Conservation (phyloP, 1,140 invertebrate genomes). For the Theocolax elegans region DNA sequence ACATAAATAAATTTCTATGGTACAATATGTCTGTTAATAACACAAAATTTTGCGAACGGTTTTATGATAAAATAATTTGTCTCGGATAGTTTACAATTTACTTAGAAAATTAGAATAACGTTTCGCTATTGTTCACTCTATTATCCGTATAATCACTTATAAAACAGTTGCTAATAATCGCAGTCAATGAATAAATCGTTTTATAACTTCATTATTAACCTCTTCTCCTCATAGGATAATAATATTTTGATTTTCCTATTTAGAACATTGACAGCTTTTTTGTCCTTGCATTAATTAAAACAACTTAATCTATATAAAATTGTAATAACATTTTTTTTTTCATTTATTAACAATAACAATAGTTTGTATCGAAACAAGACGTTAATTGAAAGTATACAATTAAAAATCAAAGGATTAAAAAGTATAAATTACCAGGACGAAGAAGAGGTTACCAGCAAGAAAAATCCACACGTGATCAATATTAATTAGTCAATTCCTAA, state of each 20-base stretch:
- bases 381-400: no score
- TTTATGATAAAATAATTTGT: constrained; percentile 22
- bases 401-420: no score
- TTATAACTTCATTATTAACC: not conserved
- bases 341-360: no score
- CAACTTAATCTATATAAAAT: not conserved
- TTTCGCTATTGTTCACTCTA: not conserved
- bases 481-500: constrained; percentile 16
- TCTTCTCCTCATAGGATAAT: no score
- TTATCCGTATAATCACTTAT: constrained; percentile 12
- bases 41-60: constrained; percentile 3
- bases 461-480: constrained; percentile 1
- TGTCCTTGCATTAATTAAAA: not conserved
- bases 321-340: no score
- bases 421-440: no score
- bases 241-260: no score
- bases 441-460: no score
- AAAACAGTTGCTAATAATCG: not conserved
- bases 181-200: not conserved
- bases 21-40: not conserved
- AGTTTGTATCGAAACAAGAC: not conserved
- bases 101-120: not conserved
- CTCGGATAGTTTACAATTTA: constrained; percentile 10
- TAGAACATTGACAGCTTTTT: no score
- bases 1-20: constrained; percentile 24